Evolutionary conservation across 1,140 invertebrate species (phyloP).

Genomic region (Ceratina japonica): DNA sequence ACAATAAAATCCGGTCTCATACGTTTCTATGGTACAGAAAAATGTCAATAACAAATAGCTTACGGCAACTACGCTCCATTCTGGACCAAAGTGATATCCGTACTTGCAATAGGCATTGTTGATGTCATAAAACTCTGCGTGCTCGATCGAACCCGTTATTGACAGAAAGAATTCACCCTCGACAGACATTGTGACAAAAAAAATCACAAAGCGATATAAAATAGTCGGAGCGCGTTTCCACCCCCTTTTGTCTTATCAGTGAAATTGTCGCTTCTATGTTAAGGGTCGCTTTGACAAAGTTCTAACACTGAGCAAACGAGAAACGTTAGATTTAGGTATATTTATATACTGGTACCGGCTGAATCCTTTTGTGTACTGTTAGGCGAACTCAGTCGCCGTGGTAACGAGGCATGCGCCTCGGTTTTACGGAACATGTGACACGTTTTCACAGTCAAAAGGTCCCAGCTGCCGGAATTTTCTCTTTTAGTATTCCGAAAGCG

Average conservation of each 20-base stretch:
- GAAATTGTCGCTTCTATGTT: not conserved
- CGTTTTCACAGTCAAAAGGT: not conserved
- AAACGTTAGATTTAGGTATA: not conserved
- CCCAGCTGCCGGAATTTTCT: too few species aligned
- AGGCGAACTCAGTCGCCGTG: constrained; percentile 28
- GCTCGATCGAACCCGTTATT: constrained; percentile 84
- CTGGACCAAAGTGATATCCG: constrained; percentile 84
- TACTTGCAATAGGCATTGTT: constrained; percentile 88
- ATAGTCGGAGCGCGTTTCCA: too few species aligned
- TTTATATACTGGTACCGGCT: not conserved
- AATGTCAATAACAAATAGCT: constrained; percentile 17
- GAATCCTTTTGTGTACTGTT: constrained; percentile 32
- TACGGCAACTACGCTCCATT: constrained; percentile 86
- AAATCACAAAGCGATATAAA: too few species aligned
- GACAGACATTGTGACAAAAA: constrained; percentile 58
- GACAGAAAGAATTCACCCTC: constrained; percentile 80
- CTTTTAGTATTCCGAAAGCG: not conserved
- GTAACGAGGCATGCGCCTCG: constrained; percentile 42
- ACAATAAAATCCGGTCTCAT: too few species aligned
- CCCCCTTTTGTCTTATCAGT: not conserved
- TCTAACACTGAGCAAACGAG: not conserved
- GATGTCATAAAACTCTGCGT: constrained; percentile 84
- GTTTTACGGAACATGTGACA: constrained; percentile 5
- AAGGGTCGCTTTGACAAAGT: not conserved
- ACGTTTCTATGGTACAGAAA: too few species aligned